Conservation (phyloP, 2,113 vertebrate species). For the Myotis davidii region DNA sequence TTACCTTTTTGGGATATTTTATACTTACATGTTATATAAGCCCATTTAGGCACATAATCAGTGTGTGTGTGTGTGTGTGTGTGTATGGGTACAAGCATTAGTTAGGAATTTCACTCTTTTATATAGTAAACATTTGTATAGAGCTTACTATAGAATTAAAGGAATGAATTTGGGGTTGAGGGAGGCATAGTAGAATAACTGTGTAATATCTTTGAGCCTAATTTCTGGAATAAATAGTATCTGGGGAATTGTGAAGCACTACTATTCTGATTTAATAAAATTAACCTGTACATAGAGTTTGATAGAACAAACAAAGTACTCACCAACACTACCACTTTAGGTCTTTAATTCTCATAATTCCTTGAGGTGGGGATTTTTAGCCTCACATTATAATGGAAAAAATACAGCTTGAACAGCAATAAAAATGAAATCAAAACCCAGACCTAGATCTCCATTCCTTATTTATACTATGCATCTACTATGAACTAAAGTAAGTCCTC, state of each 20-base stretch:
- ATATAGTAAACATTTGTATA: background rate
- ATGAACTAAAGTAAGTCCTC: background rate
- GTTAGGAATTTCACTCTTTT: background rate
- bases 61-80: background rate
- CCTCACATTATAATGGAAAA: background rate
- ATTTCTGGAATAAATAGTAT: conserved; percentile 10
- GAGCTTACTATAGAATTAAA: background rate
- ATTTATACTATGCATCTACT: background rate
- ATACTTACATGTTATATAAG: background rate
- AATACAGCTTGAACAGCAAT: background rate
- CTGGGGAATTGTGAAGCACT: background rate
- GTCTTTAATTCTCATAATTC: background rate
- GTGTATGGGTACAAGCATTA: background rate
- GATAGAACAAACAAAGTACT: background rate
- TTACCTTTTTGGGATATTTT: background rate
- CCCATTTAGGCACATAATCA: background rate
- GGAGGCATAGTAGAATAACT: background rate
- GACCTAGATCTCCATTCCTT: background rate
- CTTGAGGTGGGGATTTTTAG: background rate
- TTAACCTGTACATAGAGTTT: background rate
- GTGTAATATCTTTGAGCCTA: background rate
- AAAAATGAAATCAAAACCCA: background rate
- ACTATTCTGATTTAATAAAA: background rate
- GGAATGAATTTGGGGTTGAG: background rate
- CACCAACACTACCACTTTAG: background rate